phyloP scores from a whole-genome alignment of 2,113 vertebrate species.

The Paramormyrops kingsleyae region DNA sequence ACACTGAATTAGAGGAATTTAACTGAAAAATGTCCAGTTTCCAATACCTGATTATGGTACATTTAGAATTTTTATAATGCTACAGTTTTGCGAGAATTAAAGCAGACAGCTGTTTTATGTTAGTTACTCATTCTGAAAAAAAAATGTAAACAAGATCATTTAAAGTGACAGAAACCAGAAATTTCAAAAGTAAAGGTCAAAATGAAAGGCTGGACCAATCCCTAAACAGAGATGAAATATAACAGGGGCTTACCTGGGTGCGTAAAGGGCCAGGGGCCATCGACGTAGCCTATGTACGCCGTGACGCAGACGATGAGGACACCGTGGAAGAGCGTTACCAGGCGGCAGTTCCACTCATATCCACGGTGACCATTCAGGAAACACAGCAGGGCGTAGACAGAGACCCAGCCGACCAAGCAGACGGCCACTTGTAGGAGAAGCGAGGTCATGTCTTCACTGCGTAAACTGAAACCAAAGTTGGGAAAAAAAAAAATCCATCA shows the following conservation, averaged over 20 bases:
- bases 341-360: conserved; percentile 89
- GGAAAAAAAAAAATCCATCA: neutral
- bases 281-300: conserved; percentile 86
- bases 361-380: conserved; percentile 60
- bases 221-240: neutral
- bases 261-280: conserved; percentile 90
- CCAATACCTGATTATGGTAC: neutral
- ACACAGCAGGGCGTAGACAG: conserved; percentile 77
- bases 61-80: neutral
- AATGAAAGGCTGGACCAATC: neutral
- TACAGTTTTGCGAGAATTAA: neutral
- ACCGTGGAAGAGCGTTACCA: conserved; percentile 86
- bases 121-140: neutral
- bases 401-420: conserved; percentile 75
- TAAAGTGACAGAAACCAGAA: neutral
- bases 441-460: conserved; percentile 62
- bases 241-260: conserved; percentile 68
- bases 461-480: conserved; percentile 18
- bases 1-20: neutral
- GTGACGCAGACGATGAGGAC: conserved; percentile 80
- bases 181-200: neutral
- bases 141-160: neutral
- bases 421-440: conserved; percentile 65
- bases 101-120: neutral
- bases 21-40: neutral